Evolutionary conservation across 2,797 vertebrate genomes (phyloP), one percentile per base, ranked within the genome.

Genomic region (Lepus oiostolus): DNA sequence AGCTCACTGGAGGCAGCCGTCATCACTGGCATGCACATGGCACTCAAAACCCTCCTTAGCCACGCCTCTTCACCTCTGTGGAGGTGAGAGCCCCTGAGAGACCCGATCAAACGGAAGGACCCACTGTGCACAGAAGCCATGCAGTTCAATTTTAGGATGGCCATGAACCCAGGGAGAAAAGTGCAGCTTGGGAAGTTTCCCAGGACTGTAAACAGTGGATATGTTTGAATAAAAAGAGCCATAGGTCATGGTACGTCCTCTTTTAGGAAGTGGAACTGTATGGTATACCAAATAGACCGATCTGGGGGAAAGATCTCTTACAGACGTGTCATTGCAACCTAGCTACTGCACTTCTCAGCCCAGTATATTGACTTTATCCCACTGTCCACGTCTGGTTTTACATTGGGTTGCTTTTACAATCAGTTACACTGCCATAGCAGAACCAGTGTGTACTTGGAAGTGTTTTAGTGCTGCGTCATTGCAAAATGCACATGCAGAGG

Each of bases 391-490:
- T 38, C 19, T 26, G 68, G 4, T 50, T 76, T 38, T 22, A 30
- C 72, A 60, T 77, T 80, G 79, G 38, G 11, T 47, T 72, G 65
- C 35, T 80, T 95, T 80, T n/a, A 83, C 58, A 26, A 77, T 85
- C n/a, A 28, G 21, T 71, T 47, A 16, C 77, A 62, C 62, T 60
- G 84, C 30, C 26, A 9, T 72, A 47, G 91, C 54, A 72, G 80
- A 26, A 67, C 79, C 86, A 60, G 30, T 71, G 67, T 76, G 85
- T 96, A 94, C 94, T 38, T 74, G 82, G 30, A 82, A 92, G 24
- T 63, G 26, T 85, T 85, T 88, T 52, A 38, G 26, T 28, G 14
- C 67, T 60, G 72, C 8, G 4, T 75, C 80, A 74, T 42, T 77
- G 5, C 47, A 72, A 63, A 21, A 76, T 11, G 82, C 75, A 88